Evolutionary conservation across 2,888 invertebrate species (phyloP).

Genomic region (Tachystola acroxantha): DNA sequence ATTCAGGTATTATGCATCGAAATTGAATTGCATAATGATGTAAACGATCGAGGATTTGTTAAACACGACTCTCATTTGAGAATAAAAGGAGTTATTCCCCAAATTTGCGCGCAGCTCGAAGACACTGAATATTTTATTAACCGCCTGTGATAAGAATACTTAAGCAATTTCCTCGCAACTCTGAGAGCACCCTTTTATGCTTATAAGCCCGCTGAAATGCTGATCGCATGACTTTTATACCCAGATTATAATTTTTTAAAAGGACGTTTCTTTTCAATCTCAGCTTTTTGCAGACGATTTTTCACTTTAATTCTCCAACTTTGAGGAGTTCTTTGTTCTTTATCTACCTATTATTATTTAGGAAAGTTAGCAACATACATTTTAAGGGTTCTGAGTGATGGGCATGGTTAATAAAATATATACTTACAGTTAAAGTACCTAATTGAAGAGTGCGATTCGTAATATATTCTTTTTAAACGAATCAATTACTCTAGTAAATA

Average conservation of each 20-base stretch:
- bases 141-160: constrained; percentile 45
- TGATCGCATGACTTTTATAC: constrained; percentile 28
- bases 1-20: too few species aligned
- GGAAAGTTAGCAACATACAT: too few species aligned
- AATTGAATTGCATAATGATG: neutral
- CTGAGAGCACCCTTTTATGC: constrained; percentile 37
- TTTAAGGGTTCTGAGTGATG: too few species aligned
- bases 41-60: constrained; percentile 22
- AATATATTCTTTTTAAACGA: too few species aligned
- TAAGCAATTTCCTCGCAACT: constrained; percentile 29
- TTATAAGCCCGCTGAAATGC: constrained; percentile 36
- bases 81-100: constrained; percentile 23
- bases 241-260: constrained; percentile 19
- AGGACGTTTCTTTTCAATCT: constrained; percentile 22
- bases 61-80: constrained; percentile 17
- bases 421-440: too few species aligned
- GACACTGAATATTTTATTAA: constrained; percentile 48
- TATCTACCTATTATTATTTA: constrained; percentile 7
- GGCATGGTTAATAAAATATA: too few species aligned
- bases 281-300: constrained; percentile 22
- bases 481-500: too few species aligned
- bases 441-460: too few species aligned
- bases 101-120: constrained; percentile 30
- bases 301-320: constrained; percentile 11
- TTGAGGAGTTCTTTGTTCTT: constrained; percentile 12